Evolutionary conservation across 2,888 invertebrate genomes (phyloP), one percentile per base, ranked within the genome.

Genomic region (Galerucella pusilla): DNA sequence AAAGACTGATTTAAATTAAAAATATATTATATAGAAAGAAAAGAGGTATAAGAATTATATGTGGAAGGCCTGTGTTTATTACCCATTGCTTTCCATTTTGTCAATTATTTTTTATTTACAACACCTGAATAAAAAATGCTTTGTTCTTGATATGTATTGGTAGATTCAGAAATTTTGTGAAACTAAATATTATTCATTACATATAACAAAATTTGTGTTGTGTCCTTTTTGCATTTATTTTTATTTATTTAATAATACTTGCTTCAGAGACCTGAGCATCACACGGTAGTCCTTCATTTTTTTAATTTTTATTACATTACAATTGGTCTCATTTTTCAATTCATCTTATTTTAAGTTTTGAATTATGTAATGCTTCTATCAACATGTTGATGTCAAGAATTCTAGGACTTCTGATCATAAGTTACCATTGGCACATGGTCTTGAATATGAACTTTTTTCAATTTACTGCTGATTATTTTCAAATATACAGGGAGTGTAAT

Each of bases 1-100:
- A 61, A 64, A 64, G 64, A 65, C 64, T 65, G 64, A 65, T 65
- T 63, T 63, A 57, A 57, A 57, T 63, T 42, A 63, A 63, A 61
- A 63, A 49, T 12, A 49, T 49, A 12, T 2, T 49, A 6, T 63
- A 45, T 20, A 65, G n/a, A 65, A 16, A 45, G 7, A 20, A 20
- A 12, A 6, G 46, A 65, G 16, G 11, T 45, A 45, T 46, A 46
- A 16, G 10, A 65, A 46, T 65, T 65, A 65, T 46, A 65, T 65
- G 64, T 65, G 45, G 46, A 65, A 65, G 64, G 20, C 46, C 64
- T 65, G 16, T 49, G 16, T 45, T 45, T 16, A 20, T 46, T 65
- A 65, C 16, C 46, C 11, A 12, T 16, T 45, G 46, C 64, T 65
- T 46, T 65, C 46, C 16, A 46, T 16, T 42, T 65, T 7, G 52